Conservation (phyloP, 2,888 invertebrate species). For the Xanthia icteritia region DNA sequence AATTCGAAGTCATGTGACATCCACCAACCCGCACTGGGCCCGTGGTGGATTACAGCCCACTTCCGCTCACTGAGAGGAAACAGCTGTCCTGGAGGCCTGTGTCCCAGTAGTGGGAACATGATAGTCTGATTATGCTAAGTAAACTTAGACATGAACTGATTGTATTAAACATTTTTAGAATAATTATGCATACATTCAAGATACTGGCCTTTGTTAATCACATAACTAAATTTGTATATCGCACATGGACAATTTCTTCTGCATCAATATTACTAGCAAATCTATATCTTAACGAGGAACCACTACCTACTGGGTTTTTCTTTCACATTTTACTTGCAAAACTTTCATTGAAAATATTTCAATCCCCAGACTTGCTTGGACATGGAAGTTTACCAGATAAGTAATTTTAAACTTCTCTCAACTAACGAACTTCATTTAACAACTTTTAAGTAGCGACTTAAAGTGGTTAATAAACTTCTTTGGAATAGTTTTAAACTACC, state of each 20-base stretch:
- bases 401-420: conserved; percentile 15
- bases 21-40: too few relatives aligned
- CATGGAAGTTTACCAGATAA: conserved; percentile 10
- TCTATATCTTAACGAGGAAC: not conserved
- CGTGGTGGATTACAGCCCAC: too few relatives aligned
- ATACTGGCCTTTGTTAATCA: too few relatives aligned
- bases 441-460: conserved; percentile 28
- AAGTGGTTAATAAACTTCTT: conserved; percentile 27
- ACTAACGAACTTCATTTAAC: conserved; percentile 39
- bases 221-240: not conserved
- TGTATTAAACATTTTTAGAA: not conserved
- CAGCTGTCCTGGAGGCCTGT: too few relatives aligned
- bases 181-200: not conserved
- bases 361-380: conserved; percentile 7
- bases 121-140: not conserved
- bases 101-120: too few relatives aligned
- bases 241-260: not conserved
- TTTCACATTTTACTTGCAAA: not conserved
- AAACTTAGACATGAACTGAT: not conserved
- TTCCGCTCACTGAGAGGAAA: too few relatives aligned
- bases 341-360: conserved; percentile 9
- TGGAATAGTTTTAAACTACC: conserved; percentile 20
- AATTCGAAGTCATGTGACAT: too few relatives aligned
- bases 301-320: too few relatives aligned
- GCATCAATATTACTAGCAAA: not conserved